These are phyloP conservation scores for Diglossa cyanea DNA, from an alignment of 2,797 vertebrate species.

Conservation along the genomic window DNA sequence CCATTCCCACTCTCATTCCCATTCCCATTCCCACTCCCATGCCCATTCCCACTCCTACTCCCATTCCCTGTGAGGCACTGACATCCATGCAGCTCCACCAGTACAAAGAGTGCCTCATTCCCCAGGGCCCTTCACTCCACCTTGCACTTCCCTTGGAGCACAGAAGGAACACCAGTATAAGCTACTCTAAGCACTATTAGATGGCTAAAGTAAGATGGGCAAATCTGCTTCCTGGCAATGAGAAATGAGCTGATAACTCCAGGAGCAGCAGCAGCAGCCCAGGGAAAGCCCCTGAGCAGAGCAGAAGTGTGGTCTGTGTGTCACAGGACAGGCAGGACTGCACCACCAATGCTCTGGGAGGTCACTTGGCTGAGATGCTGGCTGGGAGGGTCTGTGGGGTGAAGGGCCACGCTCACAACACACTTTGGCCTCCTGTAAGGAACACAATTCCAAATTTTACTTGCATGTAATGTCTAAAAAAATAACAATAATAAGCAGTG, in stretches of 20 bases:
- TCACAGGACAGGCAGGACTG: background rate
- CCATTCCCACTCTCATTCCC: background rate
- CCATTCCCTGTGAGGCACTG: background rate
- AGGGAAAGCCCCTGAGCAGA: background rate
- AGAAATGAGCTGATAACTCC: background rate
- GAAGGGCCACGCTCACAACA: background rate
- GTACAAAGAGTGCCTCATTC: background rate
- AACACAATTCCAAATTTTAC: background rate
- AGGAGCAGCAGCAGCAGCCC: background rate
- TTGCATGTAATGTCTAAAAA: background rate
- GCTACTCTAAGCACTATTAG: background rate
- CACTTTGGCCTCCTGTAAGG: background rate
- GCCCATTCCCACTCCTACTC: background rate
- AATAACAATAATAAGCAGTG: background rate
- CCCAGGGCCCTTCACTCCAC: background rate
- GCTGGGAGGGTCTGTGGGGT: background rate
- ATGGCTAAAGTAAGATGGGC: background rate
- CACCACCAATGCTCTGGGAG: background rate
- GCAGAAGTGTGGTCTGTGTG: background rate
- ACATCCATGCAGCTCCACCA: background rate
- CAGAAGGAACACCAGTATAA: background rate
- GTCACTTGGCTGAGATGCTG: background rate
- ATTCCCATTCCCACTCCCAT: background rate
- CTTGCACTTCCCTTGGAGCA: background rate
- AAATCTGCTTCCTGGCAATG: background rate